Evolutionary conservation across 2,113 vertebrate species (phyloP).

Genomic region (Ictidomys tridecemlineatus): DNA sequence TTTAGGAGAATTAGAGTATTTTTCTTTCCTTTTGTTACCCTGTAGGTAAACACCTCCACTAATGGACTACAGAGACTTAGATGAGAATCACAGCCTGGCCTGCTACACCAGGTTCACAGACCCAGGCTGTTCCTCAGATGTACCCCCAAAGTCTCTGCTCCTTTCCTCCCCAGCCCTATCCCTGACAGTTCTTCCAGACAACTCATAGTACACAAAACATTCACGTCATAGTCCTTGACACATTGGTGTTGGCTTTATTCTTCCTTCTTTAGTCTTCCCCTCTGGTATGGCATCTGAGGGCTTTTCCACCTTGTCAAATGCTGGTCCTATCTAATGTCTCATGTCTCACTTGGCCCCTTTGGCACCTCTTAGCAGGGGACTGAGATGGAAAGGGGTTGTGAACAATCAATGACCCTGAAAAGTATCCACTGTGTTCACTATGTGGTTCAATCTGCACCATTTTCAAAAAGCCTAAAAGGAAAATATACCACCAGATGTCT

Average conservation of each 20-base stretch:
- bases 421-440: not conserved
- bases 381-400: not conserved
- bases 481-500: conserved; percentile 5
- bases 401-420: conserved; percentile 6
- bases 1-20: not conserved
- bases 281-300: not conserved
- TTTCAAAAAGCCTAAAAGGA: conserved; percentile 34
- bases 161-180: not conserved
- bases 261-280: not conserved
- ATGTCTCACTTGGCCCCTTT: not conserved
- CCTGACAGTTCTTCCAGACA: not conserved
- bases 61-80: not conserved
- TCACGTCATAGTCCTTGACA: not conserved
- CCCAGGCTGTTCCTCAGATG: not conserved
- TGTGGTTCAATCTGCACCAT: not conserved
- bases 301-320: not conserved
- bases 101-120: not conserved
- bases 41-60: not conserved
- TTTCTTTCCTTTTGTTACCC: not conserved
- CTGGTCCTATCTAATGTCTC: not conserved
- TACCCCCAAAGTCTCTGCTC: not conserved
- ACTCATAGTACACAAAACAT: not conserved
- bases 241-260: not conserved
- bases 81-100: not conserved
- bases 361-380: not conserved